Conservation (phyloP, 1,140 invertebrate species). For the Amyelois transitella region DNA sequence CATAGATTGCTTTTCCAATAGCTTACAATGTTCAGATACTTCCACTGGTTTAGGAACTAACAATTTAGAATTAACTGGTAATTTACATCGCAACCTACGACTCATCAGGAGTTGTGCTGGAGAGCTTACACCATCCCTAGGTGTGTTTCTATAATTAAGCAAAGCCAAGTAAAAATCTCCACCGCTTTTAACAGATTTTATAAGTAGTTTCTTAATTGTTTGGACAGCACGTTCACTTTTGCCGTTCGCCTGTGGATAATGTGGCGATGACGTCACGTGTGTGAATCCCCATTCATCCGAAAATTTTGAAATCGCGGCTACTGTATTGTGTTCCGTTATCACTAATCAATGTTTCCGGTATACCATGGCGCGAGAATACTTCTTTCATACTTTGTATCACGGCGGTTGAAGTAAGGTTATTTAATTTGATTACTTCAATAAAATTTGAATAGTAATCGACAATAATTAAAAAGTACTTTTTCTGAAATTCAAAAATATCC, state of each 20-base stretch:
- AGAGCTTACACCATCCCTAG: no score
- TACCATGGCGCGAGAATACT: background rate
- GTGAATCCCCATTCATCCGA: constrained; percentile 6
- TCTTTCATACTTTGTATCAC: constrained; percentile 1
- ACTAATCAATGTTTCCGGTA: no score
- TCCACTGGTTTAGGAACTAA: no score
- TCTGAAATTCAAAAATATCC: no score
- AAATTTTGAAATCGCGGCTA: background rate
- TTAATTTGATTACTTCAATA: background rate
- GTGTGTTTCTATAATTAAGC: background rate
- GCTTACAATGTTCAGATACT: no score
- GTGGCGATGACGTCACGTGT: constrained; percentile 11
- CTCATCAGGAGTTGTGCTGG: no score
- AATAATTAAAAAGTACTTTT: background rate
- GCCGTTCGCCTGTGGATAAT: constrained; percentile 19
- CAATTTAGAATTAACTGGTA: no score
- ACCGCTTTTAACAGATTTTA: background rate
- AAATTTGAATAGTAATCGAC: background rate
- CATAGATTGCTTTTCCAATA: no score
- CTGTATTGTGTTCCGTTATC: constrained; percentile 5
- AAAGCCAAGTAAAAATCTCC: background rate
- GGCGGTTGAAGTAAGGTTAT: background rate
- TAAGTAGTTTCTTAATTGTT: constrained; percentile 18
- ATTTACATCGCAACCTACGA: no score
- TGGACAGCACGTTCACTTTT: constrained; percentile 15